phyloP scores from a whole-genome alignment of 2,797 vertebrate species.

The Gallinago stenura region DNA sequence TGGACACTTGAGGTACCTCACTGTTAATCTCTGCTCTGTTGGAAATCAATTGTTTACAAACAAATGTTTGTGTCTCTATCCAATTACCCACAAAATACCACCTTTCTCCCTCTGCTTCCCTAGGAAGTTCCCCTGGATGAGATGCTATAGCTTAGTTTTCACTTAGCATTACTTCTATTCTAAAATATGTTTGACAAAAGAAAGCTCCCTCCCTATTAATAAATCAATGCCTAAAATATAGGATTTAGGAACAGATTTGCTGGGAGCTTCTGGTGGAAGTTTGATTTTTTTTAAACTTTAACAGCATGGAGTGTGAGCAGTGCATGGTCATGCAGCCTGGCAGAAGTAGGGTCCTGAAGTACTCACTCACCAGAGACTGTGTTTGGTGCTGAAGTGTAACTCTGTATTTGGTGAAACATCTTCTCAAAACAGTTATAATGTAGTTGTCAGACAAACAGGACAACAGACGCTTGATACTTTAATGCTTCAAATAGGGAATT shows the following conservation, averaged over 20 bases:
- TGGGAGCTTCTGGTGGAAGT: neutral
- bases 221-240: neutral
- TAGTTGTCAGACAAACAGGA: neutral
- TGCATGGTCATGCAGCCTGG: rapidly evolving
- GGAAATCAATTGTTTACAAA: neutral
- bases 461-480: neutral
- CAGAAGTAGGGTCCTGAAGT: neutral
- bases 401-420: neutral
- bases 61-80: neutral
- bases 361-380: neutral
- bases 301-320: neutral
- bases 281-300: neutral
- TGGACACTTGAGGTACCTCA: neutral
- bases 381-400: neutral
- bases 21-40: neutral
- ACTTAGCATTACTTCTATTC: neutral
- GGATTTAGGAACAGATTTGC: neutral
- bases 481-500: neutral
- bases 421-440: neutral
- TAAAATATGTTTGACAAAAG: neutral
- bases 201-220: neutral
- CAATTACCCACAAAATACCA: neutral
- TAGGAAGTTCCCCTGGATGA: neutral
- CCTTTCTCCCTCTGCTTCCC: neutral
- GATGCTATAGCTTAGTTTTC: neutral